These are phyloP conservation scores for Nycteola revayana DNA, from an alignment of 2,888 invertebrate species.

Conservation along the genomic window DNA sequence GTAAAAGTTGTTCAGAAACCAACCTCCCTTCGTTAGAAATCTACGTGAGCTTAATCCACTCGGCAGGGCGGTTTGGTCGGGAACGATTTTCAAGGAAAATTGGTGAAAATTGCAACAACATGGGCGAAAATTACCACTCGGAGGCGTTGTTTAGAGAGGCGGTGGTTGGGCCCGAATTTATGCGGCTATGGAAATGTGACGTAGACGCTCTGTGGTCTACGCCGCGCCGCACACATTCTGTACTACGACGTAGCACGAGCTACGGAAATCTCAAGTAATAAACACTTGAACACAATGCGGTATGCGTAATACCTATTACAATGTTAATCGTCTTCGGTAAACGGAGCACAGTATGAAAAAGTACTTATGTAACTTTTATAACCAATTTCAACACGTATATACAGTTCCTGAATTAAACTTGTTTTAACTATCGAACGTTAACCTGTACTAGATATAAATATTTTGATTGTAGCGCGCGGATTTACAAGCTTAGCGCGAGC, in stretches of 20 bases:
- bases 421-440: slow-evolving; percentile 9
- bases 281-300: slow-evolving; percentile 22
- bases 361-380: too few species aligned
- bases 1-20: slow-evolving; percentile 77
- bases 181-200: slow-evolving; percentile 59
- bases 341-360: slow-evolving; percentile 2
- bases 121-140: slow-evolving; percentile 74
- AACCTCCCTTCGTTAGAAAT: slow-evolving; percentile 79
- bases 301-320: slow-evolving; percentile 24
- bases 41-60: slow-evolving; percentile 81
- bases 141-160: slow-evolving; percentile 67
- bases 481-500: slow-evolving; percentile 53
- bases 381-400: too few species aligned
- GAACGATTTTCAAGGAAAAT: slow-evolving; percentile 70
- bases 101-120: slow-evolving; percentile 79
- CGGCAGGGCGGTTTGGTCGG: slow-evolving; percentile 54
- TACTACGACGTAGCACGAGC: slow-evolving; percentile 26
- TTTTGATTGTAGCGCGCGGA: slow-evolving; percentile 35
- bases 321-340: slow-evolving; percentile 17
- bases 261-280: slow-evolving; percentile 33
- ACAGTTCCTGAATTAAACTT: too few species aligned
- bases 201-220: slow-evolving; percentile 45
- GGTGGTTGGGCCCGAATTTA: slow-evolving; percentile 52
- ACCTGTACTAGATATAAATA: slow-evolving; percentile 30
- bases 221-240: slow-evolving; percentile 25